These are phyloP conservation scores for Drosophila nikananu DNA, from an alignment of 1,140 invertebrate species.

Conservation along the genomic window DNA sequence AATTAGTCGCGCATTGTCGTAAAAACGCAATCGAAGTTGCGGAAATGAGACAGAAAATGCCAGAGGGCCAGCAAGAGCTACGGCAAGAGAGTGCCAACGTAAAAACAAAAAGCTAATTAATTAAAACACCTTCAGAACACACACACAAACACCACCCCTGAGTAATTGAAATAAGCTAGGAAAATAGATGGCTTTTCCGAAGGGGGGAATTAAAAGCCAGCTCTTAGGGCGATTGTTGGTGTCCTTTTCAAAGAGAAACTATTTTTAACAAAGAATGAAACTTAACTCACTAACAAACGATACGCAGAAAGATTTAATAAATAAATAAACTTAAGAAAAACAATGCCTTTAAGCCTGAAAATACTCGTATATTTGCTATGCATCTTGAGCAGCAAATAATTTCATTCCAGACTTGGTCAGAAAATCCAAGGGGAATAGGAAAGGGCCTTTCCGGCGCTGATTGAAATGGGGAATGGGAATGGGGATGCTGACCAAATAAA, in stretches of 20 bases:
- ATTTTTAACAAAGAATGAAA: background rate
- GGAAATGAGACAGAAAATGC: conserved; percentile 34
- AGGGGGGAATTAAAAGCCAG: conserved; percentile 7
- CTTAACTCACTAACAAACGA: background rate
- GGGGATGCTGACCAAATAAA: conserved; percentile 59
- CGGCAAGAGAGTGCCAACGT: conserved; percentile 63
- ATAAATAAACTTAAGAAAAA: background rate
- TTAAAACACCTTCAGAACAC: conserved; percentile 73
- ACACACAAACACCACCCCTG: background rate
- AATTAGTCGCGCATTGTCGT: conserved; percentile 82
- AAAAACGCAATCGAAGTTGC: conserved; percentile 73
- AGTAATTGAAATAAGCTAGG: conserved; percentile 41
- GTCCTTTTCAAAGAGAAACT: background rate
- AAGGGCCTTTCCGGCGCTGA: conserved; percentile 55
- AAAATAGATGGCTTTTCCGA: conserved; percentile 37
- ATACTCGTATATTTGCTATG: background rate
- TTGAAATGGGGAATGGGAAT: conserved; percentile 47
- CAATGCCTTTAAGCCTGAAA: background rate
- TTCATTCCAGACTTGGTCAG: conserved; percentile 25
- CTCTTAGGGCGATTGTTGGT: conserved; percentile 17
- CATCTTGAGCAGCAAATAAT: conserved; percentile 39
- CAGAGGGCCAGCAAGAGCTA: conserved; percentile 7
- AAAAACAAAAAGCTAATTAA: conserved; percentile 83
- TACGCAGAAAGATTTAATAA: background rate
- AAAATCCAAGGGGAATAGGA: conserved; percentile 7